These are phyloP conservation scores for Stichodactyla mertensii DNA, from an alignment of 64 coral and sea anemone genomes.

Conservation along the genomic window DNA sequence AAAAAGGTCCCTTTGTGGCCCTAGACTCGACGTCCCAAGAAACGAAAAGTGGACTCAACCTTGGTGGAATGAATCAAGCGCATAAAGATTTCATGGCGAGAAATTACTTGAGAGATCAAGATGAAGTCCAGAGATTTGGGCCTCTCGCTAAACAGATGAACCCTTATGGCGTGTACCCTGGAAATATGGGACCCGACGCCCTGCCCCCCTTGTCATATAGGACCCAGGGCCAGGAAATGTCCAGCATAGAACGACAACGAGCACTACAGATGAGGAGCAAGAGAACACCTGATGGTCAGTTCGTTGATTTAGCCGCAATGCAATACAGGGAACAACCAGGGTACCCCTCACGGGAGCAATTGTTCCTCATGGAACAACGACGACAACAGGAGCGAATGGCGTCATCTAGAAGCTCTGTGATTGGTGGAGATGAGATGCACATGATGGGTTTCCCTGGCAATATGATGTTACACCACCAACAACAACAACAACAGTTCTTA, in stretches of 20 bases:
- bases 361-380: constrained; percentile 45
- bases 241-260: background rate
- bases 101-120: constrained; percentile 36
- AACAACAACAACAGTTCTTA: constrained; percentile 44
- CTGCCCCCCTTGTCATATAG: constrained; percentile 22
- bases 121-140: constrained; percentile 26
- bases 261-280: background rate
- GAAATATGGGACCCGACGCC: constrained; percentile 33
- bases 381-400: constrained; percentile 45
- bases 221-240: background rate
- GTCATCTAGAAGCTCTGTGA: constrained; percentile 32
- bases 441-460: constrained; percentile 47
- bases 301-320: constrained; percentile 54
- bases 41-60: background rate
- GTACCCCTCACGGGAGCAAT: constrained; percentile 34
- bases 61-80: constrained; percentile 21
- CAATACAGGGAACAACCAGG: constrained; percentile 41
- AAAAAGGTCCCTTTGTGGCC: constrained; percentile 9
- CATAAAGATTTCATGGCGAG: constrained; percentile 29
- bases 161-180: constrained; percentile 41
- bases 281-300: constrained; percentile 32
- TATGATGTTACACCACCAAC: constrained; percentile 57
- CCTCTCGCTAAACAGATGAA: constrained; percentile 20
- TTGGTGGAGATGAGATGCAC: constrained; percentile 43
- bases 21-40: constrained; percentile 22